phyloP scores from a whole-genome alignment of 2,113 vertebrate species.

The Suricata suricatta region DNA sequence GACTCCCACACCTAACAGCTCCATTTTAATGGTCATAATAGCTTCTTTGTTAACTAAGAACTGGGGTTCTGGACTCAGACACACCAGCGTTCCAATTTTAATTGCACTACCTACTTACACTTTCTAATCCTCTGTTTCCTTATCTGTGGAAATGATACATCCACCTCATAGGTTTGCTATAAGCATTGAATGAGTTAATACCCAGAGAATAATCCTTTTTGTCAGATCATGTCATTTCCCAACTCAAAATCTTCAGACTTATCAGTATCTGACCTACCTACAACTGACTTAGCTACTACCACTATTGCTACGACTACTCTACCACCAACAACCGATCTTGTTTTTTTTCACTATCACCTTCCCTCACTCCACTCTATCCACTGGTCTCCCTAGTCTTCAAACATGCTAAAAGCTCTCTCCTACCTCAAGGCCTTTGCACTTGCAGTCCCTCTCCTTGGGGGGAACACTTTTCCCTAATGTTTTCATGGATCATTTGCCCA shows the following conservation, averaged over 20 bases:
- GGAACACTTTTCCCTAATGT: neutral
- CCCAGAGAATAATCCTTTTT: neutral
- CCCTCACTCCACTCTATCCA: neutral
- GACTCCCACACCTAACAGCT: neutral
- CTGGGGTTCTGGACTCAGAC: neutral
- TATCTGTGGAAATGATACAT: neutral
- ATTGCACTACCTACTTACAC: neutral
- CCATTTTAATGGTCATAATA: neutral
- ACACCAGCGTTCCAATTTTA: neutral
- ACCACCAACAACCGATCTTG: neutral
- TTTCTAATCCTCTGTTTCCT: neutral
- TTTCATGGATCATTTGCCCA: neutral
- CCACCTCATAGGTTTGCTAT: neutral
- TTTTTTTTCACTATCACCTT: neutral
- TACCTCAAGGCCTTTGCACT: neutral
- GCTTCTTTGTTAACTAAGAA: neutral
- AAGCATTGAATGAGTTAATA: neutral
- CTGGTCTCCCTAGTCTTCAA: neutral
- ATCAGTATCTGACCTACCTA: neutral
- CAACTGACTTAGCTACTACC: neutral
- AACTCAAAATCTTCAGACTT: neutral
- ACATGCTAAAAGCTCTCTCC: neutral
- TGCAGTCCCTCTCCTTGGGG: neutral
- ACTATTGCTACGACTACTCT: neutral
- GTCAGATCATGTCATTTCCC: neutral